phyloP scores from a whole-genome alignment of 2,888 invertebrate genomes.

The Hirtodrosophila confusa region DNA sequence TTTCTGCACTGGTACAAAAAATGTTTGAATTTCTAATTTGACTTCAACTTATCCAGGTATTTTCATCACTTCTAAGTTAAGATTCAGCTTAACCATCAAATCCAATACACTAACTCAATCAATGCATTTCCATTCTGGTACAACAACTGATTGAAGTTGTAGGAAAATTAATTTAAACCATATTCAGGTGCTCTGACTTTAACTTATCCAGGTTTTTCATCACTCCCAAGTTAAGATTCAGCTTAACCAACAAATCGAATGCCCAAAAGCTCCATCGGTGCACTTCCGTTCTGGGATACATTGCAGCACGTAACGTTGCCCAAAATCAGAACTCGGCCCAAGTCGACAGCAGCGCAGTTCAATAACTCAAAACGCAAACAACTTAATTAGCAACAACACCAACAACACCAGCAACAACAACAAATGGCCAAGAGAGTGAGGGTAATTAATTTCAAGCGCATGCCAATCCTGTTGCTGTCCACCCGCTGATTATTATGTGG shows the following conservation, averaged over 20 bases:
- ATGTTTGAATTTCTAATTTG: no score
- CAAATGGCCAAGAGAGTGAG: slow-evolving; percentile 30
- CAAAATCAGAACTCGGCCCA: slow-evolving; percentile 36
- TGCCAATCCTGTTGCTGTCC: slow-evolving; percentile 77
- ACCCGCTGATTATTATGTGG: slow-evolving; percentile 80
- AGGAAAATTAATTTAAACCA: no score
- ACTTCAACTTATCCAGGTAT: no score
- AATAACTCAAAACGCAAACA: slow-evolving; percentile 77
- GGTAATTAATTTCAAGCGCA: slow-evolving; percentile 79
- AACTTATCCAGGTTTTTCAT: no score
- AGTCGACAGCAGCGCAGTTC: slow-evolving; percentile 55
- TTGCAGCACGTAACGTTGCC: slow-evolving; percentile 49
- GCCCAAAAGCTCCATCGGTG: not conserved
- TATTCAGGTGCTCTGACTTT: no score
- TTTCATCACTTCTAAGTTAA: no score
- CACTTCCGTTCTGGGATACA: slow-evolving; percentile 51
- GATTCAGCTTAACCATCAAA: no score
- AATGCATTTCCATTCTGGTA: slow-evolving; percentile 48
- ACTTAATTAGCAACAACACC: slow-evolving; percentile 70
- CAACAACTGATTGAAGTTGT: not conserved
- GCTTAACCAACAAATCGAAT: slow-evolving; percentile 1
- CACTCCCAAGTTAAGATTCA: not conserved
- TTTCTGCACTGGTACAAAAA: no score
- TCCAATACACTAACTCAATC: no score
- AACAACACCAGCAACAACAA: slow-evolving; percentile 14